Percentiles rank a stretch among this genome's conserved stretches.
Evolutionary conservation across 2,797 vertebrate species (phyloP).

Genomic region (Rhynchotus rufescens): DNA sequence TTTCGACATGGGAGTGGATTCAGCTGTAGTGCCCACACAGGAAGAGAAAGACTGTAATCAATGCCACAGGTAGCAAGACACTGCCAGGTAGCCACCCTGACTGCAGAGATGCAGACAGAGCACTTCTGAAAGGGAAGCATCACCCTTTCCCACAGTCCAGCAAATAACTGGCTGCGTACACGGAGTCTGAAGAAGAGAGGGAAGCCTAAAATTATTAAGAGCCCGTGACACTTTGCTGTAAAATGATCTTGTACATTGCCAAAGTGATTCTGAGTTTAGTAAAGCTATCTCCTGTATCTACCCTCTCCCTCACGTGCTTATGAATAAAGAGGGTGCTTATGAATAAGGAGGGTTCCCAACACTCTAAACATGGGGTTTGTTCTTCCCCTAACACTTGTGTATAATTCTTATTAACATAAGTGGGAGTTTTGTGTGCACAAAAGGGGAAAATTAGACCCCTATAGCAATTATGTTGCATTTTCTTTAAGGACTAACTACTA

Average conservation of each 20-base stretch:
- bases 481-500: neutral
- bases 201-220: neutral
- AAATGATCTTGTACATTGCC: neutral
- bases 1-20: neutral
- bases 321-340: neutral
- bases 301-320: neutral
- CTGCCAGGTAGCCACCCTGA: neutral
- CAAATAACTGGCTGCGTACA: neutral
- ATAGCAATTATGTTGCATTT: neutral
- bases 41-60: neutral
- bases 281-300: neutral
- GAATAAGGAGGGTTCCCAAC: neutral
- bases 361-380: neutral
- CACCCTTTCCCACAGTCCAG: neutral
- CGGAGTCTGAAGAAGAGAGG: neutral
- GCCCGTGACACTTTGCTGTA: neutral
- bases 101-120: neutral
- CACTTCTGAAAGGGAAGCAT: neutral
- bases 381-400: neutral
- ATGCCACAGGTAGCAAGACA: neutral
- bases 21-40: neutral
- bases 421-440: neutral
- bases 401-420: neutral
- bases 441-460: neutral
- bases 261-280: neutral